phyloP scores from a whole-genome alignment of 2,113 vertebrate genomes.

The Sitta europaea region DNA sequence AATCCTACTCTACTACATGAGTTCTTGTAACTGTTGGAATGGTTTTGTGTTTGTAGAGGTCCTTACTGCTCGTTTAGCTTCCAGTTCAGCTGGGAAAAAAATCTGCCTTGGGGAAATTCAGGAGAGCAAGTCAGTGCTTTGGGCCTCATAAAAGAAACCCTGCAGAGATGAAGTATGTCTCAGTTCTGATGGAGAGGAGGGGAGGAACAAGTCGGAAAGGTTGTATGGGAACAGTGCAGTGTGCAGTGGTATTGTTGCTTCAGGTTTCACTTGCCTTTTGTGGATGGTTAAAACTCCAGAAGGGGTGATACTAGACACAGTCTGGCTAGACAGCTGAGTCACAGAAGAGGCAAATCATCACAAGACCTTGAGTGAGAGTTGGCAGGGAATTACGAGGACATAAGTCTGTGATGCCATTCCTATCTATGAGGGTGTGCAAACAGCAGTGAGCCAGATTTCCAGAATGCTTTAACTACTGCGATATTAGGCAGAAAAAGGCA shows the following conservation, averaged over 20 bases:
- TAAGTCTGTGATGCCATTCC: neutral
- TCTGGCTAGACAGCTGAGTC: constrained; percentile 55
- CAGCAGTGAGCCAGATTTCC: constrained; percentile 18
- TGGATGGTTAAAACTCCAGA: constrained; percentile 33
- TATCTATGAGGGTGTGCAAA: constrained; percentile 28
- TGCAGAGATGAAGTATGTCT: neutral
- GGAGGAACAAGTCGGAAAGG: neutral
- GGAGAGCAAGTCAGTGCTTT: neutral
- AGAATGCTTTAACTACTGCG: neutral
- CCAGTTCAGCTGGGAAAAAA: neutral
- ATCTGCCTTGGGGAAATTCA: neutral
- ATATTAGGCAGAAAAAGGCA: constrained; percentile 12
- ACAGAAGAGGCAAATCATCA: constrained; percentile 41
- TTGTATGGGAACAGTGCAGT: neutral
- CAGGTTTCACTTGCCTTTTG: constrained; percentile 36
- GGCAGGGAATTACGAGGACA: constrained; percentile 26
- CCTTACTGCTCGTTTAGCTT: neutral
- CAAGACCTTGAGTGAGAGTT: constrained; percentile 42
- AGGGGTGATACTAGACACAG: constrained; percentile 40
- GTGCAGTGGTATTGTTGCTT: neutral
- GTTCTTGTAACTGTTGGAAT: neutral
- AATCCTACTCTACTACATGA: neutral
- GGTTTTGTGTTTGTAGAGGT: neutral
- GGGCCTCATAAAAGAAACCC: neutral
- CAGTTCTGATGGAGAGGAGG: neutral